These are phyloP conservation scores for Trogon melanurus DNA, from an alignment of 2,113 vertebrate genomes.

Conservation along the genomic window DNA sequence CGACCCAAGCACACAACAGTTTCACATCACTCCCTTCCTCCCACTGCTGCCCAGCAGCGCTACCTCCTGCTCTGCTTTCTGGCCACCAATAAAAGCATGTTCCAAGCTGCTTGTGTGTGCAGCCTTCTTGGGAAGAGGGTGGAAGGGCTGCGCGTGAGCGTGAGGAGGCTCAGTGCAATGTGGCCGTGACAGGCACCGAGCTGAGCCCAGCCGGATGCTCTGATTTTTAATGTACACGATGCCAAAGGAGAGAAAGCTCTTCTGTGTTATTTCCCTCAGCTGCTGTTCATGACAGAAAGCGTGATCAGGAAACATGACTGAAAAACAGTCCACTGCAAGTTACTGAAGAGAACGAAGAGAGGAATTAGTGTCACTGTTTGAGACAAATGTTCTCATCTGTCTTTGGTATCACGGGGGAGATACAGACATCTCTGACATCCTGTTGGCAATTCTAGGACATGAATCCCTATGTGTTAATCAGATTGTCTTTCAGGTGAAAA, in stretches of 20 bases:
- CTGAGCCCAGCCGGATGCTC: background rate
- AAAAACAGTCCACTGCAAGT: background rate
- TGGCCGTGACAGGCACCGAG: background rate
- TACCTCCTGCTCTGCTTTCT: background rate
- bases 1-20: background rate
- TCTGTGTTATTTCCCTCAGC: background rate
- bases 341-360: background rate
- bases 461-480: background rate
- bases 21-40: background rate
- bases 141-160: rapidly evolving
- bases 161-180: background rate
- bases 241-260: background rate
- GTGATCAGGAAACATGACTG: background rate
- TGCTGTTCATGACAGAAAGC: background rate
- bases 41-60: background rate
- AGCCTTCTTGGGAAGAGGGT: background rate
- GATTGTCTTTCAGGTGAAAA: background rate
- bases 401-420: background rate
- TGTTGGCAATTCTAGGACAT: background rate
- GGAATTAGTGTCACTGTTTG: background rate
- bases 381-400: background rate
- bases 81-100: background rate
- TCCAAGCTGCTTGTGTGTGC: background rate
- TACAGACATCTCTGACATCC: background rate
- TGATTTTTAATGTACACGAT: no score